Base-by-base conservation (phyloP, 2,888 invertebrate genomes). In the Vesta saturnalis region DNA sequence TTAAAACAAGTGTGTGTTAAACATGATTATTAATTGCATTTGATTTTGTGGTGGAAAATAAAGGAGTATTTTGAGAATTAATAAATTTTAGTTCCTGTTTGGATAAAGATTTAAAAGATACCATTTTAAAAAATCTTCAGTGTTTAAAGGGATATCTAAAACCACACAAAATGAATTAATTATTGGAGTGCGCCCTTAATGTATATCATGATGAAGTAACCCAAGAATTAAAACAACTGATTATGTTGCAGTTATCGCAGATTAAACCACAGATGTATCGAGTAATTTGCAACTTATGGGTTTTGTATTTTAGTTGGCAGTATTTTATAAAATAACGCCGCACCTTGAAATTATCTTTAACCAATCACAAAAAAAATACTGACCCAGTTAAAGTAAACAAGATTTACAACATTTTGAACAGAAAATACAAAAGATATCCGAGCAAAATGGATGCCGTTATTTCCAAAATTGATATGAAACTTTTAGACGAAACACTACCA, bases 281-380 rank as follows among this genome's bases (percentile, higher is more conserved):
- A 30, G 5, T 4, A 10, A 30, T 30, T 4, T 30, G 30, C 30
- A 30, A 10, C 30, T 30, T 30, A 10, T 30, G 3, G 55, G 19
- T 19, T 55, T 55, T 23, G 10, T 55, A 2, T 55, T 57, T 58
- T 58, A 12, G 58, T 58, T 58, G 58, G 14, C 46, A 39, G 18
- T 58, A 15, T 58, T 58, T 18, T 39, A 58, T 58, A 18, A 46
- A 58, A 39, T 58, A 43, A 39, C 8, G 21, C 43, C 18, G 10
- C 55, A 19, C 3, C 19, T 19, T 3, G 55, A 55, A 21, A 55
- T 19, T 1, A 55, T 55, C 10, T 58, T 58, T 21, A 39, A 58
- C 2, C 43, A 58, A 46, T 22, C 39, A 4, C 58, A 39, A 58
- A 43, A 18, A 1, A 16, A 39, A 35, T 22, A 21, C 8, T 10